Evolutionary conservation across 2,888 invertebrate species (phyloP).

Genomic region (Pterostichus niger): DNA sequence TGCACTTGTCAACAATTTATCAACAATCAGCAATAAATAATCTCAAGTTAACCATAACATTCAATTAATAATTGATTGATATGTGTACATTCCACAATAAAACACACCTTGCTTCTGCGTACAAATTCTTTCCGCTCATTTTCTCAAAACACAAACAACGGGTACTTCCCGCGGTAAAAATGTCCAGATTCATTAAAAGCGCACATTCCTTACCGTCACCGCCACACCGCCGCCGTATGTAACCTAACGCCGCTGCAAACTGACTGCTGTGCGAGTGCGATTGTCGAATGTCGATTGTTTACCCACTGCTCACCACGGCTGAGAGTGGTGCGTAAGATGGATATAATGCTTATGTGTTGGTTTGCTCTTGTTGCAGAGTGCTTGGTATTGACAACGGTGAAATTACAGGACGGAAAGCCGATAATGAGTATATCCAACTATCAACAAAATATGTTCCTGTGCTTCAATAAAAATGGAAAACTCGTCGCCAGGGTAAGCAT

Average conservation of each 20-base stretch:
- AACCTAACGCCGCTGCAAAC: not conserved
- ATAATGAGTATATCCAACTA: conserved; percentile 32
- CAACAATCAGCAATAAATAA: not conserved
- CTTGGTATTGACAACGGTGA: conserved; percentile 19
- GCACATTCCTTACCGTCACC: conserved; percentile 16
- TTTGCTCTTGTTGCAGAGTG: conserved; percentile 50
- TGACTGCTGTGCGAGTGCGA: not conserved
- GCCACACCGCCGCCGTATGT: not conserved
- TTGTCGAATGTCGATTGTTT: not conserved
- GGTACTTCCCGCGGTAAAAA: not conserved
- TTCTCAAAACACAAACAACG: not conserved
- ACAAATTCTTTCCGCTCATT: conserved; percentile 12
- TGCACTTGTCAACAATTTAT: too few species aligned
- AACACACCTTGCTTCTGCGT: not conserved
- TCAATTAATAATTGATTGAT: too few species aligned
- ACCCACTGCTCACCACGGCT: not conserved
- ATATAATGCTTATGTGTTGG: conserved; percentile 7
- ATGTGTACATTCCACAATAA: conserved; percentile 1
- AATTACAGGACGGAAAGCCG: not conserved
- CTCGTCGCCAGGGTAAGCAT: conserved; percentile 36
- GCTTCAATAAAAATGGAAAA: conserved; percentile 36
- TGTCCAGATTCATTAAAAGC: conserved; percentile 16
- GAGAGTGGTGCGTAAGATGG: not conserved
- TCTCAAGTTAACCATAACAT: not conserved
- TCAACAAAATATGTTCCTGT: conserved; percentile 24